phyloP scores from a whole-genome alignment of 2,888 invertebrate species.

The Timema podura region DNA sequence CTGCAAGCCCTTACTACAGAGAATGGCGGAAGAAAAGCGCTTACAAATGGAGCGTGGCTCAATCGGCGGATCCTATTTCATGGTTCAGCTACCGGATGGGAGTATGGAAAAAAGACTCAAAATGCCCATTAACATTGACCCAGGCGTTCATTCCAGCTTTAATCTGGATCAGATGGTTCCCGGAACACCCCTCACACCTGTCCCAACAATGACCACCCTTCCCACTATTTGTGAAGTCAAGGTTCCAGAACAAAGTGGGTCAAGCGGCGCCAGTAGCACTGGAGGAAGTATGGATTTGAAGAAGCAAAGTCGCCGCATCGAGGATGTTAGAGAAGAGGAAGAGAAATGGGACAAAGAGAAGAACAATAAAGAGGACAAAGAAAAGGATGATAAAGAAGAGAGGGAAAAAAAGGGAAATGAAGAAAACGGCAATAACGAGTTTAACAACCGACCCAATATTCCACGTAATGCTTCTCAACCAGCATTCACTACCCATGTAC shows the following conservation, averaged over 20 bases:
- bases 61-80: slow-evolving; percentile 80
- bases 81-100: slow-evolving; percentile 85
- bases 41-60: slow-evolving; percentile 88
- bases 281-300: slow-evolving; percentile 45
- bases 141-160: slow-evolving; percentile 89
- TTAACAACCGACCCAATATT: slow-evolving; percentile 50
- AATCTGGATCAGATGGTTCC: slow-evolving; percentile 78
- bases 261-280: slow-evolving; percentile 52
- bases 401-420: slow-evolving; percentile 28
- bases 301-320: slow-evolving; percentile 40
- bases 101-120: slow-evolving; percentile 86
- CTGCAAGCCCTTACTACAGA: slow-evolving; percentile 77
- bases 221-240: slow-evolving; percentile 87
- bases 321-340: slow-evolving; percentile 39
- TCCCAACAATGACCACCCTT: slow-evolving; percentile 79
- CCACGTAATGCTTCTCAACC: slow-evolving; percentile 85
- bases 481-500: slow-evolving; percentile 67
- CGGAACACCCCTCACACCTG: slow-evolving; percentile 69
- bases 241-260: slow-evolving; percentile 57
- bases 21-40: slow-evolving; percentile 91
- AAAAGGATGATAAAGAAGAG: slow-evolving; percentile 28
- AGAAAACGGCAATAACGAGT: slow-evolving; percentile 35
- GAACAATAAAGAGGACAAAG: slow-evolving; percentile 33
- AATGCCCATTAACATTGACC: slow-evolving; percentile 87
- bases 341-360: slow-evolving; percentile 27